These are phyloP conservation scores for Jaculus jaculus DNA, from an alignment of 2,113 vertebrate genomes.

Conservation along the genomic window DNA sequence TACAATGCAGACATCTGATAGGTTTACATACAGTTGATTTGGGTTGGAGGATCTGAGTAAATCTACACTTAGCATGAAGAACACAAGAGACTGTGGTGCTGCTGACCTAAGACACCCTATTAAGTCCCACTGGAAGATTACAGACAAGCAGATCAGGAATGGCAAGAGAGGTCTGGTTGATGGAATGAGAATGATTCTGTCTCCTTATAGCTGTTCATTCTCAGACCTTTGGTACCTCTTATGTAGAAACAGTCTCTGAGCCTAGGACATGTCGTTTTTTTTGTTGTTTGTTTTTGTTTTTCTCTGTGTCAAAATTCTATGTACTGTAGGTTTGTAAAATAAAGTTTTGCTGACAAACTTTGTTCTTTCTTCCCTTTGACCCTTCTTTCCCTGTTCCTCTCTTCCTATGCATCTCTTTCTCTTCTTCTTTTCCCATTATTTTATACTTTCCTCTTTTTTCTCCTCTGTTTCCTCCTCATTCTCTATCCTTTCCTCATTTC, in stretches of 20 bases:
- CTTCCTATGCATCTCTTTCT: neutral
- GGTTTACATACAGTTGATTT: neutral
- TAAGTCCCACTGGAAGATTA: neutral
- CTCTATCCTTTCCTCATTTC: neutral
- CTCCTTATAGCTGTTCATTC: neutral
- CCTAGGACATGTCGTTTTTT: neutral
- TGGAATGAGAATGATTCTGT: neutral
- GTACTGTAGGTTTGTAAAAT: neutral
- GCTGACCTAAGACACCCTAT: neutral
- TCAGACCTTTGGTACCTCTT: neutral
- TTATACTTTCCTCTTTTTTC: neutral
- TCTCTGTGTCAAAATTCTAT: neutral
- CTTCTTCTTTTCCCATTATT: neutral
- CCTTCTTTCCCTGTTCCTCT: neutral
- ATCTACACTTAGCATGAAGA: neutral
- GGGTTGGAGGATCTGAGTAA: neutral
- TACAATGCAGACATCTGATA: neutral
- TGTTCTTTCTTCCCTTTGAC: neutral
- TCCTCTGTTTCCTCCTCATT: neutral
- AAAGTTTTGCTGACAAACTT: constrained; percentile 38
- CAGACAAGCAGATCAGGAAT: neutral
- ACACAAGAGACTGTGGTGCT: neutral
- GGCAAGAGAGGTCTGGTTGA: neutral
- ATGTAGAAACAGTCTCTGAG: neutral
- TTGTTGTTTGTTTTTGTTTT: neutral